Evolutionary conservation across 2,797 vertebrate genomes (phyloP).

Genomic region (Psittacula echo): DNA sequence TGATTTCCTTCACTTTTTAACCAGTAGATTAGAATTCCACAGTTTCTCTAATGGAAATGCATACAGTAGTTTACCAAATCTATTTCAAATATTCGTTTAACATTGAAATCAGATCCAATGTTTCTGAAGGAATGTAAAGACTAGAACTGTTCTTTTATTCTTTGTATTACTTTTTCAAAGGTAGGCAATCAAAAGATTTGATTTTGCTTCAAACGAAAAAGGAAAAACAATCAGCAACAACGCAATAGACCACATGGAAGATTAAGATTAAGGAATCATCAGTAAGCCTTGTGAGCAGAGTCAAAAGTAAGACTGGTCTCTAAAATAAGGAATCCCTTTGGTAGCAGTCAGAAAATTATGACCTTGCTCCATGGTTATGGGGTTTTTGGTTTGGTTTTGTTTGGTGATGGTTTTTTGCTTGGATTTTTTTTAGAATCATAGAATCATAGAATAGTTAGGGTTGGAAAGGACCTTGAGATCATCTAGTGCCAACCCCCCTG

Average conservation of each 20-base stretch:
- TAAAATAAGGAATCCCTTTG: background rate
- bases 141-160: background rate
- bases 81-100: background rate
- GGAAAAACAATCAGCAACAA: background rate
- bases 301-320: background rate
- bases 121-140: background rate
- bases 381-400: accelerated
- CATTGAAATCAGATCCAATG: background rate
- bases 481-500: no score
- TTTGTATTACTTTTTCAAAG: background rate
- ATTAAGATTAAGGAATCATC: background rate
- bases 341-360: background rate
- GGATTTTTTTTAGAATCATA: no score
- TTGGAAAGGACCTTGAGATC: no score
- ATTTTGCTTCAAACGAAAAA: background rate
- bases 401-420: background rate
- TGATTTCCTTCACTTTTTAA: conserved; percentile 7
- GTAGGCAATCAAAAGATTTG: background rate
- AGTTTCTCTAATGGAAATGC: background rate
- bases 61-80: background rate
- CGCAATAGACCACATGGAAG: background rate
- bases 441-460: no score
- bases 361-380: background rate
- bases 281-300: background rate
- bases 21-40: conserved; percentile 8